These are phyloP conservation scores for Lithobius niger DNA, from an alignment of 1,140 invertebrate genomes.

Conservation along the genomic window DNA sequence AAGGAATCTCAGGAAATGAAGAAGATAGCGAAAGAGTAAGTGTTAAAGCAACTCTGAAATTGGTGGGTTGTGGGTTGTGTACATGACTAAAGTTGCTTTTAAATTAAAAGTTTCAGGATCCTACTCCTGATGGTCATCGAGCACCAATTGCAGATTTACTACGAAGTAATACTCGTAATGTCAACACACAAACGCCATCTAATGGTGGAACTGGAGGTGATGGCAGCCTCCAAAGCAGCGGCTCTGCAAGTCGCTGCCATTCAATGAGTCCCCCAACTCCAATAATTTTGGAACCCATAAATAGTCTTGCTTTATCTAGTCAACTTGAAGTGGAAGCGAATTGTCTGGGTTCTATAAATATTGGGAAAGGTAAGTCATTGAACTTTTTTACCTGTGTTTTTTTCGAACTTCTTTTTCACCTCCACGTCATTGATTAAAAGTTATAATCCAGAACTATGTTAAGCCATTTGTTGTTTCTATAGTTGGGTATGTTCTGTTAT, in stretches of 20 bases:
- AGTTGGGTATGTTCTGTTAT: background rate
- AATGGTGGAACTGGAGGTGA: background rate
- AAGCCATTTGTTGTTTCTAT: background rate
- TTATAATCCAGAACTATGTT: background rate
- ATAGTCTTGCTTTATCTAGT: conserved; percentile 42
- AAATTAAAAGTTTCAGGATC: conserved; percentile 26
- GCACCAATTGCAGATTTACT: conserved; percentile 63
- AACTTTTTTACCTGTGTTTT: background rate
- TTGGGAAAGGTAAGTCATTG: background rate
- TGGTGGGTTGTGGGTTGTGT: too few relatives aligned
- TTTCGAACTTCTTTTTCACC: background rate
- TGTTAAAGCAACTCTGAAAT: background rate
- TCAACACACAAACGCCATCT: conserved; percentile 65
- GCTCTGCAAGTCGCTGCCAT: conserved; percentile 21
- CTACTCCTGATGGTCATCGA: conserved; percentile 68
- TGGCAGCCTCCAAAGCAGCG: conserved; percentile 15
- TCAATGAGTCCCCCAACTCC: conserved; percentile 34
- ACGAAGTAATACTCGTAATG: conserved; percentile 48
- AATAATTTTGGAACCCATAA: conserved; percentile 40
- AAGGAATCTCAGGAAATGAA: conserved; percentile 24
- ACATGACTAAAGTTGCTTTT: background rate
- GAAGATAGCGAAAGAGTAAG: conserved; percentile 16
- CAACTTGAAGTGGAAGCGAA: conserved; percentile 19
- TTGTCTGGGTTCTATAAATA: background rate
- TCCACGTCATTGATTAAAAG: too few relatives aligned